These are phyloP conservation scores for Dryobotodes eremita DNA, from an alignment of 2,888 invertebrate species.

Conservation along the genomic window DNA sequence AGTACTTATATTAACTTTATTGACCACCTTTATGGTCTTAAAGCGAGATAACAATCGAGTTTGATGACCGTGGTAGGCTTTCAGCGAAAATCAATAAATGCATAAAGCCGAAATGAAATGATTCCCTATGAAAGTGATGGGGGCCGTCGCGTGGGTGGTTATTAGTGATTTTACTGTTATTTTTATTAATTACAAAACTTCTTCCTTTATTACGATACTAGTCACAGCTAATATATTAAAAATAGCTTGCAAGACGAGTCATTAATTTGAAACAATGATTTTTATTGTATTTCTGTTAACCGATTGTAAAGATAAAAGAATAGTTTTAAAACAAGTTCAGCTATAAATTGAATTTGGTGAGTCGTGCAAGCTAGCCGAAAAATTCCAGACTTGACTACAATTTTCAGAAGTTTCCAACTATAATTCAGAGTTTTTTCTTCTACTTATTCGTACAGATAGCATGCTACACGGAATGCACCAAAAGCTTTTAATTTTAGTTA, in stretches of 20 bases:
- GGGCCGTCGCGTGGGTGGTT: slow-evolving; percentile 25
- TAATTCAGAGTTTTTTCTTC: not conserved
- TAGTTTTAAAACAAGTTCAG: not conserved
- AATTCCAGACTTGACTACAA: not conserved
- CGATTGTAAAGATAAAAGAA: not conserved
- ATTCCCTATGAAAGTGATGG: slow-evolving; percentile 30
- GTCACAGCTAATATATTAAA: slow-evolving; percentile 1
- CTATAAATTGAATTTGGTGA: slow-evolving; percentile 15
- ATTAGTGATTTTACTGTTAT: slow-evolving; percentile 26
- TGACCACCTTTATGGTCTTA: slow-evolving; percentile 50
- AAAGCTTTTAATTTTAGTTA: not conserved
- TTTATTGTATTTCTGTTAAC: slow-evolving; percentile 1
- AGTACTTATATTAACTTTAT: slow-evolving; percentile 57
- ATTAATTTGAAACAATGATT: slow-evolving; percentile 5
- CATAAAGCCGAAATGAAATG: slow-evolving; percentile 48
- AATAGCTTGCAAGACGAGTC: slow-evolving; percentile 3
- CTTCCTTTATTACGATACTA: not conserved
- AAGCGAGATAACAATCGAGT: slow-evolving; percentile 62
- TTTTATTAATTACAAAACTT: slow-evolving; percentile 23
- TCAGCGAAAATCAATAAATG: slow-evolving; percentile 59
- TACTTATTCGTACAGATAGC: slow-evolving; percentile 4
- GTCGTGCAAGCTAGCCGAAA: slow-evolving; percentile 12
- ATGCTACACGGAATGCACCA: slow-evolving; percentile 16
- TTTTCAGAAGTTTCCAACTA: slow-evolving; percentile 21
- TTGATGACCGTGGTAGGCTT: slow-evolving; percentile 55